phyloP scores from a whole-genome alignment of 1,140 invertebrate genomes.

The Pissodes strobi region DNA sequence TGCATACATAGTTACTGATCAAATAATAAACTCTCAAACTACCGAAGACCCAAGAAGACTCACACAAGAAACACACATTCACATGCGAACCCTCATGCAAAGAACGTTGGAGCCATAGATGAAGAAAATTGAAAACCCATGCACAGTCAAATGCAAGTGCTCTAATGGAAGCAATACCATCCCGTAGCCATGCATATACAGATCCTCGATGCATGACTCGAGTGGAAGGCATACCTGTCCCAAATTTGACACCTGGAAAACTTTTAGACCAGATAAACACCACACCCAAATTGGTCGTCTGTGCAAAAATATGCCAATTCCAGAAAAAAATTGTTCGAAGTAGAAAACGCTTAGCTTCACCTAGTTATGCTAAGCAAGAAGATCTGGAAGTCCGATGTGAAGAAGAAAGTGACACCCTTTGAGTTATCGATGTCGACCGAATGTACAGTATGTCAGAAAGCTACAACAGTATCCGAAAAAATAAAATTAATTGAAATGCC shows the following conservation, averaged over 20 bases:
- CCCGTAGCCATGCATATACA: background rate
- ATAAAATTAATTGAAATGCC: too few relatives aligned
- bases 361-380: too few relatives aligned
- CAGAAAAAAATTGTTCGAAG: background rate
- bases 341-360: background rate
- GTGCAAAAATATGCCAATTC: too few relatives aligned
- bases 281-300: background rate
- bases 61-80: background rate
- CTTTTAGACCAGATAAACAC: too few relatives aligned
- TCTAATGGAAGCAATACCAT: background rate
- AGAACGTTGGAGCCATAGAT: background rate
- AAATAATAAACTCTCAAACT: too few relatives aligned
- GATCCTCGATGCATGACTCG: background rate
- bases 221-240: background rate
- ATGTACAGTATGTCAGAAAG: background rate
- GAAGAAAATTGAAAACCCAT: background rate
- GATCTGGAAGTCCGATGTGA: too few relatives aligned
- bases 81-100: background rate
- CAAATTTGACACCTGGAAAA: too few relatives aligned
- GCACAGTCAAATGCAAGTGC: background rate
- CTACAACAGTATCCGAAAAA: background rate
- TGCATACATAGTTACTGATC: background rate
- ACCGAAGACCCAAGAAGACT: background rate
- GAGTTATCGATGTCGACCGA: background rate
- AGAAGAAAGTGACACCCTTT: background rate